phyloP scores from a whole-genome alignment of 1,140 invertebrate species.

The Spodoptera frugiperda region DNA sequence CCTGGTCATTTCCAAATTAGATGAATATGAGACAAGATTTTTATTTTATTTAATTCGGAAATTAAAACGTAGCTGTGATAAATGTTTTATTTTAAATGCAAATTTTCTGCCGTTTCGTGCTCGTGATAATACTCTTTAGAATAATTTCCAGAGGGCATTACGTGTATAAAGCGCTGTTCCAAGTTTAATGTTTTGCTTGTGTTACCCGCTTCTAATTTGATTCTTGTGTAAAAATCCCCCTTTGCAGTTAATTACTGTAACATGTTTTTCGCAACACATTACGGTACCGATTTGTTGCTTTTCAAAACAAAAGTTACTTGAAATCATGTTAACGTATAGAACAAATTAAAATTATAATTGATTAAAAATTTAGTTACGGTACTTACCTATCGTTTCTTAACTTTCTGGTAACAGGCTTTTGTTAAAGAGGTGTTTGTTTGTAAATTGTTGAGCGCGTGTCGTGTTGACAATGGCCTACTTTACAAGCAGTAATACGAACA shows the following conservation, averaged over 20 bases:
- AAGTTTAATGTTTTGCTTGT: slow-evolving; percentile 5
- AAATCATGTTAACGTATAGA: too few relatives aligned
- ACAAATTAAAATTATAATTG: too few relatives aligned
- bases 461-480: neutral
- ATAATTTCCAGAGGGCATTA: slow-evolving; percentile 18
- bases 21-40: too few relatives aligned
- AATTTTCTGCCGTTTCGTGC: slow-evolving; percentile 24
- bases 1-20: too few relatives aligned
- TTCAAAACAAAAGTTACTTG: too few relatives aligned
- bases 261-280: too few relatives aligned
- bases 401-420: too few relatives aligned
- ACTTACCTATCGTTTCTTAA: too few relatives aligned
- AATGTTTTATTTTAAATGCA: slow-evolving; percentile 36
- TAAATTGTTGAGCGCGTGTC: too few relatives aligned
- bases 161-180: neutral
- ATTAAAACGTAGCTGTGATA: slow-evolving; percentile 20
- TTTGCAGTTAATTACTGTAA: neutral
- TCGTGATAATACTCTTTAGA: slow-evolving; percentile 17
- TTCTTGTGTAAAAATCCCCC: neutral
- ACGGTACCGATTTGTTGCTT: too few relatives aligned
- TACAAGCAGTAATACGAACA: neutral
- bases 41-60: slow-evolving; percentile 13
- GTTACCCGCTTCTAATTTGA: neutral
- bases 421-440: too few relatives aligned
- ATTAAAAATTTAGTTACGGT: too few relatives aligned